Conservation (phyloP, 2,888 invertebrate species). For the Alsophila aescularia region DNA sequence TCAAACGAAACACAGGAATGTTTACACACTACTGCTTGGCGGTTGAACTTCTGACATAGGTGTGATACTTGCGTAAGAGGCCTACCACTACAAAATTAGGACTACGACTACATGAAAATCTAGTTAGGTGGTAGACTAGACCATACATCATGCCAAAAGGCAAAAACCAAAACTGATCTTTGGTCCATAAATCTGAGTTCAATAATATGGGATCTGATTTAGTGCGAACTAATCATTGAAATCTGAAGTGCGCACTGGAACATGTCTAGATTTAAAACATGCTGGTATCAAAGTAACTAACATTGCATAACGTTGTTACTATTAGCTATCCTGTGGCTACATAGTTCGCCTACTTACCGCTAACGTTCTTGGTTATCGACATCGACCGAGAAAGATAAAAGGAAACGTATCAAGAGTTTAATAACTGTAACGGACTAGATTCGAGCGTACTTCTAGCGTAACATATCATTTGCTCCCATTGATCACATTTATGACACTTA, state of each 20-base stretch:
- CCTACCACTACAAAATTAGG: too few relatives aligned
- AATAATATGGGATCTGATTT: conserved; percentile 1
- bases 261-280: conserved; percentile 5
- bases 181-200: too few relatives aligned
- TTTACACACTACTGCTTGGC: too few relatives aligned
- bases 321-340: neutral
- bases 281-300: neutral
- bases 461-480: conserved; percentile 6
- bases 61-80: too few relatives aligned
- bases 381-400: conserved; percentile 58
- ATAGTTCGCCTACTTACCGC: conserved; percentile 6
- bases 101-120: too few relatives aligned
- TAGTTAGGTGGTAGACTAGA: too few relatives aligned
- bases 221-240: neutral
- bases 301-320: conserved; percentile 3
- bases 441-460: conserved; percentile 9
- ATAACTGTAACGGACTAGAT: conserved; percentile 27
- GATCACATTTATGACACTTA: neutral
- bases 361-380: conserved; percentile 44
- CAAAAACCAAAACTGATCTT: too few relatives aligned
- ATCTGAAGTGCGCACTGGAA: conserved; percentile 7
- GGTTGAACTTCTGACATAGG: too few relatives aligned
- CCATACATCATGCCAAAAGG: too few relatives aligned
- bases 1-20: too few relatives aligned
- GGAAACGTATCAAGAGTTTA: conserved; percentile 35